phyloP scores from a whole-genome alignment of 2,888 invertebrate species.

The Graphium colonna region DNA sequence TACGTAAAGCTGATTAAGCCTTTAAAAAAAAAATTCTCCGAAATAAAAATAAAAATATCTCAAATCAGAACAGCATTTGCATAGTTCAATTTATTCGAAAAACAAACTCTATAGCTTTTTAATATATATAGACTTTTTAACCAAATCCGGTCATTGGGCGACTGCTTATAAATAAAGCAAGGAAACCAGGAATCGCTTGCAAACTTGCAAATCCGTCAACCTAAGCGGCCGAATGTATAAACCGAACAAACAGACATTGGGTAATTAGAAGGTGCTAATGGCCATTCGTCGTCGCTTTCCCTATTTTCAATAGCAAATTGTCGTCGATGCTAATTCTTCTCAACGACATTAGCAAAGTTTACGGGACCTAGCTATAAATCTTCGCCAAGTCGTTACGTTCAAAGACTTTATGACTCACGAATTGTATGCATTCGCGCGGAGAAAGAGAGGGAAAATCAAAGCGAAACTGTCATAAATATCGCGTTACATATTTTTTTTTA shows the following conservation, averaged over 20 bases:
- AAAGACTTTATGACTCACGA: slow-evolving; percentile 18
- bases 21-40: too few relatives aligned
- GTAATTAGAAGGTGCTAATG: slow-evolving; percentile 21
- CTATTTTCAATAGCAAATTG: slow-evolving; percentile 20
- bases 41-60: too few relatives aligned
- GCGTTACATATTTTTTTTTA: slow-evolving; percentile 18
- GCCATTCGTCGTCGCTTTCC: slow-evolving; percentile 8
- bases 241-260: slow-evolving; percentile 10
- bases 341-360: slow-evolving; percentile 17
- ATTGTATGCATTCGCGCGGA: slow-evolving; percentile 10
- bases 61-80: too few relatives aligned
- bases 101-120: too few relatives aligned
- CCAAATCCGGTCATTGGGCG: too few relatives aligned
- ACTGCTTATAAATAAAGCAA: not conserved
- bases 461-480: slow-evolving; percentile 20
- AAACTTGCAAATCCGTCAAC: not conserved
- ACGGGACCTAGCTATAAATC: slow-evolving; percentile 18
- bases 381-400: slow-evolving; percentile 5
- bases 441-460: slow-evolving; percentile 9
- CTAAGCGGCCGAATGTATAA: slow-evolving; percentile 12
- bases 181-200: not conserved
- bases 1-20: too few relatives aligned
- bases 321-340: slow-evolving; percentile 11
- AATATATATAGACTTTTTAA: too few relatives aligned
- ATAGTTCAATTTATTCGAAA: too few relatives aligned